These are phyloP conservation scores for Misgurnus anguillicaudatus DNA, from an alignment of 2,113 vertebrate species.

Conservation along the genomic window DNA sequence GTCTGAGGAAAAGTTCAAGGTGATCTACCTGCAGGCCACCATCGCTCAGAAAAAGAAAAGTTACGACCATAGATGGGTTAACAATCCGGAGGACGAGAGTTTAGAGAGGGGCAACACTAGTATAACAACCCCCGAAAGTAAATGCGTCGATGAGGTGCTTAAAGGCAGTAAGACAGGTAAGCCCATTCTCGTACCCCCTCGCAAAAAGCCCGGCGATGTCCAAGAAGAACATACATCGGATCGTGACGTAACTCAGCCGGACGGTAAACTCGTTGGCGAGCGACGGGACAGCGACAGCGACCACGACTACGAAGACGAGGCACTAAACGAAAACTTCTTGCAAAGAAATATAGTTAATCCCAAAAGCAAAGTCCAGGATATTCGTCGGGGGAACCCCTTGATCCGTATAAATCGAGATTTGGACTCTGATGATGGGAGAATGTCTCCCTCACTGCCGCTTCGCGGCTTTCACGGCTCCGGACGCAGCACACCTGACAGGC, in stretches of 20 bases:
- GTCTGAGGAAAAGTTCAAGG: constrained; percentile 89
- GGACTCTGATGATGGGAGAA: constrained; percentile 76
- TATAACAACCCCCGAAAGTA: not conserved
- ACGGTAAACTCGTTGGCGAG: constrained; percentile 50
- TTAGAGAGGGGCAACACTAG: constrained; percentile 42
- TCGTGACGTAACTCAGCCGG: constrained; percentile 14
- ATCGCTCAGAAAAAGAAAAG: constrained; percentile 68
- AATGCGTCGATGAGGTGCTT: constrained; percentile 3
- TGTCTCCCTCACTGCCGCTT: constrained; percentile 63
- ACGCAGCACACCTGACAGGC: constrained; percentile 84
- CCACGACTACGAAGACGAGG: constrained; percentile 79
- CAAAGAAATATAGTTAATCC: constrained; percentile 72
- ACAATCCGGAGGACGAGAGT: constrained; percentile 56
- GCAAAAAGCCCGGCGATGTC: constrained; percentile 56
- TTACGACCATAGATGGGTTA: constrained; percentile 46
- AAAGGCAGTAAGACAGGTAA: constrained; percentile 64
- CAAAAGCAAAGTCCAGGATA: constrained; percentile 41
- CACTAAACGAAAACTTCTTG: constrained; percentile 80
- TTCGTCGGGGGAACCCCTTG: constrained; percentile 35
- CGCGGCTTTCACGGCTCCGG: constrained; percentile 66
- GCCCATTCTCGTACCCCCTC: constrained; percentile 61
- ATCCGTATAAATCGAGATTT: constrained; percentile 72
- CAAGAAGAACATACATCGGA: constrained; percentile 49
- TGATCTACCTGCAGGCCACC: constrained; percentile 85
- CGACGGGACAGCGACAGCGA: constrained; percentile 67